Evolutionary conservation across 2,797 vertebrate species (phyloP), one percentile per base, ranked within the genome.

Genomic region (Hybognathus amarus): DNA sequence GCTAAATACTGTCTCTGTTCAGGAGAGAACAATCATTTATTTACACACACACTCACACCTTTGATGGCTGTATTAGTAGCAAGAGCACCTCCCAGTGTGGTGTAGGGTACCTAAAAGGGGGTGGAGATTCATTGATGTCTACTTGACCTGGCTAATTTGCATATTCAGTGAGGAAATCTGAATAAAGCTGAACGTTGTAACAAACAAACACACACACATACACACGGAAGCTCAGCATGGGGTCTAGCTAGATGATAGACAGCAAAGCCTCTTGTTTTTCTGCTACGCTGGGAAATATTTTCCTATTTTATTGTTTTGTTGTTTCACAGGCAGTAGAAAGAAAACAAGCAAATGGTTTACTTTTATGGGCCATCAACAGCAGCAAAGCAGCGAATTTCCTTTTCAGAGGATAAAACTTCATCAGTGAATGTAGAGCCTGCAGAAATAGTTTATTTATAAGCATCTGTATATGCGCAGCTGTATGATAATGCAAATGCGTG

Each of bases 151-250:
- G 86, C 86, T 87, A 84, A 84, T 92, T 93, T 93, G 88, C 93
- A 94, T 94, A 95, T 94, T 93, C 92, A 94, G n/a, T 94, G 87
- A 92, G 89, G 86, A 88, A 77, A 89, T 56, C 33, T 81, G 79
- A 86, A 82, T 79, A 86, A 90, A 90, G 89, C 88, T 88, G 90
- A 91, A 90, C 87, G 89, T 89, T 91, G 79, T 56, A 83, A 86
- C 63, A 80, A 59, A 71, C 70, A 79, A 27, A 79, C 70, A 76
- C 70, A 76, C 18, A 69, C 77, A 61, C 52, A 40, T 36, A 40
- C 6, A 40, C 30, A 40, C 40, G 24, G 15, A 47, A n/a, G 42
- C 83, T 63, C 75, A 56, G 84, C 88, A 88, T 91, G 92, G 87
- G 91, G 88, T 83, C 30, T 76, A 52, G 47, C 85, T 90, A 90